Base-by-base conservation (phyloP, 1,140 invertebrate genomes). In the Liolophura sinensis region DNA sequence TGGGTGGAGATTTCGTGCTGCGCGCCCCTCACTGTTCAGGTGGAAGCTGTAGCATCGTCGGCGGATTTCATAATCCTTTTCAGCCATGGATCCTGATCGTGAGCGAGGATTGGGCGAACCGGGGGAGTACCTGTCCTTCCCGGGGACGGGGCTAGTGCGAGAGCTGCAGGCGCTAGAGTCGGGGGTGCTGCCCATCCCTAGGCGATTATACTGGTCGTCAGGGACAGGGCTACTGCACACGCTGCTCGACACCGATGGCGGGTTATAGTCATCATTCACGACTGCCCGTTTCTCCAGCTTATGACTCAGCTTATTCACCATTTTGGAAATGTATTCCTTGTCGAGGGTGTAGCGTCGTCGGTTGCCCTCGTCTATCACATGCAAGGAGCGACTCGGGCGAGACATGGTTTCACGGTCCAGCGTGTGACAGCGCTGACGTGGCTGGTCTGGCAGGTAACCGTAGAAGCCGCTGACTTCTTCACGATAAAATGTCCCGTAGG, bases 401-500 rank as follows among this genome's bases (percentile, higher is more conserved):
- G 77, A 72, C 20, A 76, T 67, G 9, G 77, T 80, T 60, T 81
- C 79, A 12, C 77, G 72, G 60, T 80, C 79, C 25, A 81, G 64
- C 14, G 79, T 81, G 62, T 81, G 78, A 61, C 79, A 81, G 46
- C 79, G 64, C 12, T 76, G 75, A 11, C 78, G 68, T 7, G 77
- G 78, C 59, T 75, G 72, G 7, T 80, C 78, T 40, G 78, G 61
- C 52, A 81, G 66, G 65, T 78, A 65, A 16, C 77, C 75, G 65
- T 80, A 81, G 58, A 75, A 78, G 5, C 78, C 77, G 46, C 68
- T 70, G 54, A 72, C 70, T 52, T 80, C 76, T 62, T 78, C 77
- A 18, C 79, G 75, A 61, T 78, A 80, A 58, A 83, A 83, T 7
- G 78, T 79, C 14, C 81, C 81, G 62, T 81, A 80, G 0, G 81